These are phyloP conservation scores for Florisuga fusca DNA, from an alignment of 2,797 vertebrate species.

Conservation along the genomic window DNA sequence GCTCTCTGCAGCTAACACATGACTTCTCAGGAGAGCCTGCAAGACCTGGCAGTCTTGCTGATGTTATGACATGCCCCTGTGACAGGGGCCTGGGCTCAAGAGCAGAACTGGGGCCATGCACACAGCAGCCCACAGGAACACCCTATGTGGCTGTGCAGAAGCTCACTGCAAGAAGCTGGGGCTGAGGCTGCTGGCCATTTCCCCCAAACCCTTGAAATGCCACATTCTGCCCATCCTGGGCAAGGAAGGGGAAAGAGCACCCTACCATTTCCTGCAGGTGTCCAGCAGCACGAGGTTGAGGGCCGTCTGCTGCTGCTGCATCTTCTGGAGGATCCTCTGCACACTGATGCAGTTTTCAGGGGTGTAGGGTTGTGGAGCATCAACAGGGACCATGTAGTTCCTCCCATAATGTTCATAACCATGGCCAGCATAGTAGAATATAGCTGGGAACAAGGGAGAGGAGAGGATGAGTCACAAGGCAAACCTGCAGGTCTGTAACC, in stretches of 20 bases:
- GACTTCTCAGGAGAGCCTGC: background rate
- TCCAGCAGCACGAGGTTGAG: slow-evolving; percentile 88
- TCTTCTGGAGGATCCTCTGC: slow-evolving; percentile 86
- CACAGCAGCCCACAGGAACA: background rate
- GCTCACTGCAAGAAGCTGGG: background rate
- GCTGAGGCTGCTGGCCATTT: background rate
- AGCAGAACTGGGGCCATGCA: rapidly evolving
- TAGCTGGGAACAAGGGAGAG: slow-evolving; percentile 72
- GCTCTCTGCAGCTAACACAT: rapidly evolving
- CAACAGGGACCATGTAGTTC: slow-evolving; percentile 91
- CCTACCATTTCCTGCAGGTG: slow-evolving; percentile 91
- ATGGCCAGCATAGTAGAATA: slow-evolving; percentile 93
- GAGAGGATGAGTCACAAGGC: background rate
- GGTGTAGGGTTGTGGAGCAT: slow-evolving; percentile 87
- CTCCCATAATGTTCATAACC: slow-evolving; percentile 87
- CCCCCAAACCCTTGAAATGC: rapidly evolving
- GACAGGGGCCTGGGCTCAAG: background rate
- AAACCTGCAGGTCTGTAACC: background rate
- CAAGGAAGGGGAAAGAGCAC: background rate
- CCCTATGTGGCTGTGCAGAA: rapidly evolving
- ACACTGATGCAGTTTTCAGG: slow-evolving; percentile 89
- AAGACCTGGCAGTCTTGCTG: background rate
- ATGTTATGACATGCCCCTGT: background rate
- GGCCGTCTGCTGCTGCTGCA: slow-evolving; percentile 85
- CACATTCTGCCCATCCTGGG: rapidly evolving